A percentile compares a stretch with the other conserved stretches of the same genome.
These are phyloP conservation scores for Xylota segnis DNA, from an alignment of 2,888 invertebrate genomes.

Conservation along the genomic window DNA sequence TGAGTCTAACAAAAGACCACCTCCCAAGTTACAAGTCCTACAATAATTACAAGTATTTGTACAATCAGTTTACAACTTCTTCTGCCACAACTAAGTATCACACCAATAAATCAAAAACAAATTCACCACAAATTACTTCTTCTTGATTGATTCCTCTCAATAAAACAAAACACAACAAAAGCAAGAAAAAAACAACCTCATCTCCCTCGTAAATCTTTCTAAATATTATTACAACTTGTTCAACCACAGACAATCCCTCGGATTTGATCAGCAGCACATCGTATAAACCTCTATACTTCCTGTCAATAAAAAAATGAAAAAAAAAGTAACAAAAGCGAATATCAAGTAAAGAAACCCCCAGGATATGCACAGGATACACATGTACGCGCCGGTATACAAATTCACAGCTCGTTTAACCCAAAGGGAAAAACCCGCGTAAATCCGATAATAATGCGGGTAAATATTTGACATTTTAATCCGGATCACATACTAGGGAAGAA, in stretches of 20 bases:
- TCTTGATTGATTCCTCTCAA: constrained; percentile 42
- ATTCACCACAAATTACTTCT: constrained; percentile 55
- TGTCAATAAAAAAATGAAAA: constrained; percentile 61
- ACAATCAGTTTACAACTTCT: background rate
- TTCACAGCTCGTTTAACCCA: constrained; percentile 75
- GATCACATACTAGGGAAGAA: constrained; percentile 52
- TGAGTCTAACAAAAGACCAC: background rate
- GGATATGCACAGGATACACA: constrained; percentile 65
- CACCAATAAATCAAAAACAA: constrained; percentile 28
- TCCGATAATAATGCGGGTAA: constrained; percentile 79
- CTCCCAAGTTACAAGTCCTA: background rate
- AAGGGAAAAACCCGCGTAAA: constrained; percentile 77
- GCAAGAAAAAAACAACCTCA: background rate
- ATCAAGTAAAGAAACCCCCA: constrained; percentile 56
- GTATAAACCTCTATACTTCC: constrained; percentile 66
- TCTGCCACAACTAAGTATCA: background rate
- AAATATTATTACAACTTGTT: constrained; percentile 75
- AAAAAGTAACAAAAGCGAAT: constrained; percentile 28
- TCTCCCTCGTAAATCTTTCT: constrained; percentile 38
- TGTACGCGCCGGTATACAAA: constrained; percentile 36
- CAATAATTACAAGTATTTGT: too few species aligned
- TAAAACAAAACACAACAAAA: constrained; percentile 1
- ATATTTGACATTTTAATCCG: constrained; percentile 79
- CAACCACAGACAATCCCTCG: constrained; percentile 53
- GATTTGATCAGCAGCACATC: constrained; percentile 43